A percentile compares a stretch with the other conserved stretches of the same genome.
Evolutionary conservation across 2,797 vertebrate species (phyloP).

Genomic region (Pipistrellus pipistrellus): DNA sequence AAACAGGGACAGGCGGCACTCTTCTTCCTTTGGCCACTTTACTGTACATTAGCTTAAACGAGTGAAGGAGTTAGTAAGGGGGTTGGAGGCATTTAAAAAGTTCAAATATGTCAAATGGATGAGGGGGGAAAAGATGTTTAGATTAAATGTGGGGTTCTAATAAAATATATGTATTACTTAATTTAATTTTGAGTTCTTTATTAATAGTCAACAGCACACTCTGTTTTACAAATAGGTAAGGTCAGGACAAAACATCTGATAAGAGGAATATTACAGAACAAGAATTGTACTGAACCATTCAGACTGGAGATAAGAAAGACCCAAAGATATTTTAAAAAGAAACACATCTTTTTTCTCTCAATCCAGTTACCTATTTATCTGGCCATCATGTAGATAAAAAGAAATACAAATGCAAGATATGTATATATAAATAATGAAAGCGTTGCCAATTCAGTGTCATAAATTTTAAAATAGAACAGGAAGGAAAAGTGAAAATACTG

Average conservation of each 20-base stretch:
- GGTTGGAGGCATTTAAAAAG: neutral
- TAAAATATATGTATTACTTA: constrained; percentile 2
- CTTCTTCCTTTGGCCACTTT: neutral
- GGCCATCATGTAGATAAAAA: constrained; percentile 1
- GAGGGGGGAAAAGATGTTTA: constrained; percentile 34
- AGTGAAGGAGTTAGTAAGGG: neutral
- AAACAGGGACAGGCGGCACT: neutral
- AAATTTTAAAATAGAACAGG: constrained; percentile 31
- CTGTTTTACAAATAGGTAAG: constrained; percentile 33
- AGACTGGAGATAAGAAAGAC: neutral
- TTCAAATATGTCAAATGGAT: constrained; percentile 32
- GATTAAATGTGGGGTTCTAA: neutral
- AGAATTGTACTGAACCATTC: neutral
- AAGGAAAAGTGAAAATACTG: constrained; percentile 21
- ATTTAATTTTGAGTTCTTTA: constrained; percentile 48
- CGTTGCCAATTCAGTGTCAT: neutral
- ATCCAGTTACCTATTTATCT: neutral
- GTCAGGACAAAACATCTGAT: neutral
- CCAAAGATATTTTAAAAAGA: constrained; percentile 31
- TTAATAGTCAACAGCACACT: constrained; percentile 34
- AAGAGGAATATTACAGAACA: constrained; percentile 24
- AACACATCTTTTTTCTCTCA: neutral
- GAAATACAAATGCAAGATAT: constrained; percentile 16
- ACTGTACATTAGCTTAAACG: neutral
- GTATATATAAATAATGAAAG: neutral